A percentile compares a stretch with the other conserved stretches of the same genome.
phyloP scores from a whole-genome alignment of 2,888 invertebrate species.

The Pseudococcus viburni region DNA sequence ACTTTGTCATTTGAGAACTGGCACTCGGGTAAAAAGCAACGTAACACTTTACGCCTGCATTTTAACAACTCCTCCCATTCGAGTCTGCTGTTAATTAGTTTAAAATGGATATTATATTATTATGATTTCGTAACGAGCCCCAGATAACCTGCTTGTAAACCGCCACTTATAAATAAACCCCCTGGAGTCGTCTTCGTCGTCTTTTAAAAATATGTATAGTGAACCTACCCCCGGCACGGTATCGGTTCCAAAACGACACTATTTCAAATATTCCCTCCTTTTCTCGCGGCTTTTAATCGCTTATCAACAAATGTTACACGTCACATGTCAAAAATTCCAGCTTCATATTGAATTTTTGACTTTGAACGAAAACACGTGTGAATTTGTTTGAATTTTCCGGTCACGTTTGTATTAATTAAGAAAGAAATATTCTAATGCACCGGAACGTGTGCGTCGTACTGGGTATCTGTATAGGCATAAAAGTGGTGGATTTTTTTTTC shows the following conservation, averaged over 20 bases:
- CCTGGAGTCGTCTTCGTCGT: conserved; percentile 47
- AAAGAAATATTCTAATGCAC: conserved; percentile 17
- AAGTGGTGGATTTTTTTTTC: conserved; percentile 18
- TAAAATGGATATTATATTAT: conserved; percentile 65
- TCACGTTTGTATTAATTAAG: conserved; percentile 64
- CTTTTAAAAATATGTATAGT: background rate
- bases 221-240: conserved; percentile 33
- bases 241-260: conserved; percentile 51
- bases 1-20: conserved; percentile 63
- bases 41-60: conserved; percentile 55
- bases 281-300: conserved; percentile 55
- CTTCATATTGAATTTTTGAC: conserved; percentile 53
- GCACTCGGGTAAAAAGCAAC: conserved; percentile 34
- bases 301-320: conserved; percentile 64
- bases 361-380: conserved; percentile 64
- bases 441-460: background rate
- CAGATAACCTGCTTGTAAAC: conserved; percentile 62
- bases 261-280: conserved; percentile 35
- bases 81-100: conserved; percentile 61
- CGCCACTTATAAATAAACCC: conserved; percentile 62
- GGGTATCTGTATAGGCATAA: background rate
- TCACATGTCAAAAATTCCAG: conserved; percentile 59
- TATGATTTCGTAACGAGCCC: conserved; percentile 62
- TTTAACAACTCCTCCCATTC: conserved; percentile 51
- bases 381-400: conserved; percentile 64